Evolutionary conservation across 2,888 invertebrate genomes (phyloP).

Genomic region (Nymphalis polychloros): DNA sequence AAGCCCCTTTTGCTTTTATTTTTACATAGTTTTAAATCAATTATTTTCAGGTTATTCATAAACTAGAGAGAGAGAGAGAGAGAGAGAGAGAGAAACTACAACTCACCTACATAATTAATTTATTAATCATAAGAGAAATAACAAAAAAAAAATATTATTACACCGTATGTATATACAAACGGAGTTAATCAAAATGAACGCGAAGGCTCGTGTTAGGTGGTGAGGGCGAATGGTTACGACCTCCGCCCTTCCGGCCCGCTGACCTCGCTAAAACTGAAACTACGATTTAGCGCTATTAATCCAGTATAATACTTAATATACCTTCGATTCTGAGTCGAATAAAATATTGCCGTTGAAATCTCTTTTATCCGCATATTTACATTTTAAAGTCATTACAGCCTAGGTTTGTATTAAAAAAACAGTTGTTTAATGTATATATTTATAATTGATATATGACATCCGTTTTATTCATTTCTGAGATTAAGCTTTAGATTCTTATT

Average conservation of each 20-base stretch:
- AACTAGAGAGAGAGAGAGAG: too few species aligned
- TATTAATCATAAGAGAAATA: too few species aligned
- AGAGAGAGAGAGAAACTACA: too few species aligned
- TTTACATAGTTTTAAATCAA: too few species aligned
- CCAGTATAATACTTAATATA: constrained; percentile 14
- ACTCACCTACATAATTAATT: too few species aligned
- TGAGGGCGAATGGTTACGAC: constrained; percentile 44
- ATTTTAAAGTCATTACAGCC: constrained; percentile 8
- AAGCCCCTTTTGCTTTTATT: too few species aligned
- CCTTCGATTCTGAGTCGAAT: neutral
- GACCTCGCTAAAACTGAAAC: constrained; percentile 58
- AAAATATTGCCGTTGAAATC: neutral
- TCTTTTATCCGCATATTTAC: constrained; percentile 1
- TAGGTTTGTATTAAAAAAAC: neutral
- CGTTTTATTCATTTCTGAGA: neutral
- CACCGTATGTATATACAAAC: neutral
- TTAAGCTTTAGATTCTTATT: neutral
- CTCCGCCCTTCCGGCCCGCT: constrained; percentile 65
- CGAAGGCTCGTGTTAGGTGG: constrained; percentile 36
- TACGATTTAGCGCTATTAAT: constrained; percentile 27
- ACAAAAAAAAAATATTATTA: too few species aligned
- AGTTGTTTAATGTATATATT: neutral
- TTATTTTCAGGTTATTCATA: too few species aligned
- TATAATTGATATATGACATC: neutral
- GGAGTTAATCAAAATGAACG: constrained; percentile 14